A percentile compares a stretch with the other conserved stretches of the same genome.
Conservation (phyloP, 1,140 invertebrate species). For the Phortica variegata region DNA sequence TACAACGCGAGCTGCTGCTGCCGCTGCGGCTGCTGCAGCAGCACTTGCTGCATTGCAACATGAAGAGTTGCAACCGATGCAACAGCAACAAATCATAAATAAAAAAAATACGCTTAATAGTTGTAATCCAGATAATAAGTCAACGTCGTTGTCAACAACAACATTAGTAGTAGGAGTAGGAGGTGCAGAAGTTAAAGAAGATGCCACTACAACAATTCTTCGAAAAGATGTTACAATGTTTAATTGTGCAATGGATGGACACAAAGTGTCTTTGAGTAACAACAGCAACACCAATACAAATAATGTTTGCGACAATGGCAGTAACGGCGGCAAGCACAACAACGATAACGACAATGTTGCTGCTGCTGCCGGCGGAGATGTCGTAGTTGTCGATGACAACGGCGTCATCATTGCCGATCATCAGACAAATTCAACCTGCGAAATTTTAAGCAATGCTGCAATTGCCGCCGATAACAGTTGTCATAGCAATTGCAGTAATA, state of each 20-base stretch:
- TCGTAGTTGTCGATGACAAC: slow-evolving; percentile 24
- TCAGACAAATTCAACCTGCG: no score
- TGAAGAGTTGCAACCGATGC: no score
- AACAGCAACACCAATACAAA: slow-evolving; percentile 19
- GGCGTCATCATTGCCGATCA: slow-evolving; percentile 3
- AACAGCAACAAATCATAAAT: slow-evolving; percentile 32
- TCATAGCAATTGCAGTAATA: slow-evolving; percentile 36
- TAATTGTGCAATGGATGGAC: slow-evolving; percentile 43
- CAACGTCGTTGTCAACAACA: slow-evolving; percentile 4
- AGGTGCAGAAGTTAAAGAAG: slow-evolving; percentile 18
- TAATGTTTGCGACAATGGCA: slow-evolving; percentile 11
- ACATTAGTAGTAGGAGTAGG: slow-evolving; percentile 16
- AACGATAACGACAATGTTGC: slow-evolving; percentile 16
- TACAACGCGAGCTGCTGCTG: slow-evolving; percentile 29
- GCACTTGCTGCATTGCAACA: no score
- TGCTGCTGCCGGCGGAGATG: slow-evolving; percentile 8
- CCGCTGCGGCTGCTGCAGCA: slow-evolving; percentile 21
- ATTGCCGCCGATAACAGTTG: no score
- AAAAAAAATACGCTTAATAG: slow-evolving; percentile 45
- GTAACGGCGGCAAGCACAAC: slow-evolving; percentile 9
- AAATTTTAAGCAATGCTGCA: no score
- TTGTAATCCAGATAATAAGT: slow-evolving; percentile 35
- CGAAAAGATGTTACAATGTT: slow-evolving; percentile 39
- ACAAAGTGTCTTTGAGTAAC: slow-evolving; percentile 10
- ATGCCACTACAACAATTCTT: slow-evolving; percentile 7